Evolutionary conservation across 1,140 invertebrate species (phyloP).

Genomic region (Drosophila mayri): DNA sequence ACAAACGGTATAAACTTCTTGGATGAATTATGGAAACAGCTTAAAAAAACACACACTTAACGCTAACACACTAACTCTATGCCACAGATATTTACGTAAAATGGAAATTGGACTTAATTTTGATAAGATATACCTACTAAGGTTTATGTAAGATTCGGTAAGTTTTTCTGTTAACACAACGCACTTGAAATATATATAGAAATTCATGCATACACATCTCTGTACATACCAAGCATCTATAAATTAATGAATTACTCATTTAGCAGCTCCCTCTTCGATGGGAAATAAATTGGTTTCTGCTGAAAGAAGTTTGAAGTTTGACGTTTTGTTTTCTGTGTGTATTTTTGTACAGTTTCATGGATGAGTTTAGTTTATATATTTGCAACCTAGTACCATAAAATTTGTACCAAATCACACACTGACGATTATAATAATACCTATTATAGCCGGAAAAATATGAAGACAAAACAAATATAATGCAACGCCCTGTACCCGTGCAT

Average conservation of each 20-base stretch:
- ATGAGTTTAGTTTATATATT: conserved; percentile 28
- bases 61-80: conserved; percentile 22
- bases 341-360: conserved; percentile 38
- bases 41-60: conserved; percentile 18
- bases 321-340: background rate
- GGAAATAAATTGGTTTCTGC: conserved; percentile 23
- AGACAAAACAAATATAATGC: conserved; percentile 55
- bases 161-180: conserved; percentile 27
- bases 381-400: conserved; percentile 80
- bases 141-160: conserved; percentile 32
- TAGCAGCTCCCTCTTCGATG: background rate
- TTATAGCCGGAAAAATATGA: conserved; percentile 20
- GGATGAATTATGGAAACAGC: conserved; percentile 18
- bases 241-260: conserved; percentile 31
- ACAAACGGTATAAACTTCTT: conserved; percentile 43
- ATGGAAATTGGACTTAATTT: conserved; percentile 27
- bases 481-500: conserved; percentile 82
- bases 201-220: conserved; percentile 19
- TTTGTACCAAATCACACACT: conserved; percentile 72
- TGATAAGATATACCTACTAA: conserved; percentile 37
- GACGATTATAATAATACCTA: conserved; percentile 25
- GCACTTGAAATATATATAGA: conserved; percentile 20
- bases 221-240: conserved; percentile 54
- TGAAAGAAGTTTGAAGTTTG: background rate
- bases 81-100: conserved; percentile 43